phyloP scores from a whole-genome alignment of 2,113 vertebrate species.

The Spizaetus ornatus region DNA sequence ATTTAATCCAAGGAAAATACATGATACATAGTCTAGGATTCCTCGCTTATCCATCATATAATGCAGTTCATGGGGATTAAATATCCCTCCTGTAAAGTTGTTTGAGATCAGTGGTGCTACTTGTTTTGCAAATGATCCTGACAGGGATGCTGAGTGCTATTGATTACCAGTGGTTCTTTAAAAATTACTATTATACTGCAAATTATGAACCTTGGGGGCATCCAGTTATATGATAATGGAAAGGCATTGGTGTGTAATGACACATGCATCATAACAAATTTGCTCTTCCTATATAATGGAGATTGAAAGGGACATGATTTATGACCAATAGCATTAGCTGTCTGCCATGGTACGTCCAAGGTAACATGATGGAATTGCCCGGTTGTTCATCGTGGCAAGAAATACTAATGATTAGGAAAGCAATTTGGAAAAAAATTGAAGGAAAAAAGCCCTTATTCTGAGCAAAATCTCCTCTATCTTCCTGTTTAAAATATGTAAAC shows the following conservation, averaged over 20 bases:
- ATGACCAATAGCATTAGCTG: conserved; percentile 13
- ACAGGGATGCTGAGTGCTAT: conserved; percentile 48
- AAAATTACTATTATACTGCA: conserved; percentile 44
- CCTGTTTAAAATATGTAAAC: background rate
- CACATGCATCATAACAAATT: conserved; percentile 42
- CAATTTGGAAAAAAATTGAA: background rate
- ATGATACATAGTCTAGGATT: conserved; percentile 32
- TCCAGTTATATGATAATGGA: conserved; percentile 21
- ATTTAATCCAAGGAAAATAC: conserved; percentile 59
- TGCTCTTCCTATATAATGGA: conserved; percentile 21
- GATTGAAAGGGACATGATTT: conserved; percentile 52
- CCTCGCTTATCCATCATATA: conserved; percentile 42
- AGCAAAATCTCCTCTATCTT: background rate
- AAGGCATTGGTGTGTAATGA: conserved; percentile 36
- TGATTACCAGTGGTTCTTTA: conserved; percentile 58
- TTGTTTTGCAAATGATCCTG: conserved; percentile 61
- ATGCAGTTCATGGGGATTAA: conserved; percentile 51
- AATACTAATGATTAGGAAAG: background rate
- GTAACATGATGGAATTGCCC: background rate
- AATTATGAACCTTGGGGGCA: conserved; percentile 34
- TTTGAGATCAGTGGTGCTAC: conserved; percentile 6
- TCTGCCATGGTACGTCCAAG: background rate
- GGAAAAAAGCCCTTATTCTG: background rate
- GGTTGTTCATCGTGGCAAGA: background rate
- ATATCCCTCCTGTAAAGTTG: conserved; percentile 48